Percentiles rank a stretch among this genome's conserved stretches.
These are phyloP conservation scores for Prosopocoilus inquinatus DNA, from an alignment of 2,888 invertebrate species.

Conservation along the genomic window DNA sequence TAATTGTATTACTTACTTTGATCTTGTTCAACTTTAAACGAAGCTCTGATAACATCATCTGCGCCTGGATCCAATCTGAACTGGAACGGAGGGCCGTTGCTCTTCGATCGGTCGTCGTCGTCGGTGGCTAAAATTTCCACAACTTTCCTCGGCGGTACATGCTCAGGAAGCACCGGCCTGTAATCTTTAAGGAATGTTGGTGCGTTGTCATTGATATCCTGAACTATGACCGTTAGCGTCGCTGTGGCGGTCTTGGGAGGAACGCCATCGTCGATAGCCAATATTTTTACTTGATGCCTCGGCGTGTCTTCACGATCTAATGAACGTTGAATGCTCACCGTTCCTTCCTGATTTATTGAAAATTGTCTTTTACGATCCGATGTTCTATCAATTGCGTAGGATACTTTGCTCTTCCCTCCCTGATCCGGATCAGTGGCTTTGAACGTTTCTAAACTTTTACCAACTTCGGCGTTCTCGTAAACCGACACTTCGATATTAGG, in stretches of 20 bases:
- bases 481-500: constrained; percentile 91
- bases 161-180: constrained; percentile 89
- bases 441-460: constrained; percentile 88
- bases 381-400: constrained; percentile 86
- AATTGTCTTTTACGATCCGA: constrained; percentile 93
- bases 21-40: constrained; percentile 95
- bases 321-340: constrained; percentile 88
- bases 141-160: constrained; percentile 86
- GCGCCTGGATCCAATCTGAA: constrained; percentile 91
- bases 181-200: constrained; percentile 92
- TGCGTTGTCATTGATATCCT: constrained; percentile 93
- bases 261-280: constrained; percentile 92
- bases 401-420: constrained; percentile 87
- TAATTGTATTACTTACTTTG: constrained; percentile 65
- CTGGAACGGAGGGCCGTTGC: constrained; percentile 96
- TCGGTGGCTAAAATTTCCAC: constrained; percentile 92
- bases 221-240: constrained; percentile 89
- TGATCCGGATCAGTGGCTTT: constrained; percentile 96
- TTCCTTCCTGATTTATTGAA: constrained; percentile 91
- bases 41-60: constrained; percentile 88
- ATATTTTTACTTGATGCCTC: constrained; percentile 91
- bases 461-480: constrained; percentile 88
- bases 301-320: constrained; percentile 94
- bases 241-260: constrained; percentile 93
- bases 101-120: constrained; percentile 90